Evolutionary conservation across 2,113 vertebrate species (phyloP), one percentile per base, ranked within the genome.

Genomic region (Mohoua ochrocephala): DNA sequence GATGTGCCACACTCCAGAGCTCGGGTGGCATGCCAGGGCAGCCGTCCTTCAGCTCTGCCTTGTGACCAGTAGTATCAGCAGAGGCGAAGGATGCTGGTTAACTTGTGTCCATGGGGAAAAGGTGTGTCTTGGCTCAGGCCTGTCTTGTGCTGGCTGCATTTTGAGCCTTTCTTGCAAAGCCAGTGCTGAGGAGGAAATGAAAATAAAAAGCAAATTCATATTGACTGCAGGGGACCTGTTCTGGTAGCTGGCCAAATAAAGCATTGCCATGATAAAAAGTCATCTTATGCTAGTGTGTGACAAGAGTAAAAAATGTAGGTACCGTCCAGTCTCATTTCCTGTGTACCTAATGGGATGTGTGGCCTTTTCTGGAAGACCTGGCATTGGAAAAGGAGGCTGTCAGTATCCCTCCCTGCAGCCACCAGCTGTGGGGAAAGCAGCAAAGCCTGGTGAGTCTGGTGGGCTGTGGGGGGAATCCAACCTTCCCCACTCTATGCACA

Each of bases 1-100:
- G 15, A 20, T 41, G 13, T 50, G 35, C 49, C 13, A 19, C 0
- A 2, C 13, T 75, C 3, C 15, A 0, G 1, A 26, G 16, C 23
- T 60, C 9, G 2, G 18, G 44, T 5, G 2, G 13, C 8, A 0
- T n/a, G 31, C 61, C 1, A 7, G 7, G 23, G 27, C 60, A 87
- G 60, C 4, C 2, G 5, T 61, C 13, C 42, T 69, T 74, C 22
- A 10, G 9, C 1, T 52, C 45, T 64, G 14, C 37, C 13, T 37
- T 52, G 6, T 80, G 14, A 33, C 35, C 2, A 5, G 10, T 59
- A 5, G 10, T 59, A 28, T 54, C 76, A 45, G n/a, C 42, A 86
- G 63, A 61, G 30, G 23, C 4, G 1, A 64, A 31, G 2, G 1
- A 28, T 76, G 28, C 24, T 50, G 9, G 31, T 64, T 57, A 61